A percentile compares a stretch with the other conserved stretches of the same genome.
Conservation (phyloP, 2,888 invertebrate genomes). For the Athalia circularis region DNA sequence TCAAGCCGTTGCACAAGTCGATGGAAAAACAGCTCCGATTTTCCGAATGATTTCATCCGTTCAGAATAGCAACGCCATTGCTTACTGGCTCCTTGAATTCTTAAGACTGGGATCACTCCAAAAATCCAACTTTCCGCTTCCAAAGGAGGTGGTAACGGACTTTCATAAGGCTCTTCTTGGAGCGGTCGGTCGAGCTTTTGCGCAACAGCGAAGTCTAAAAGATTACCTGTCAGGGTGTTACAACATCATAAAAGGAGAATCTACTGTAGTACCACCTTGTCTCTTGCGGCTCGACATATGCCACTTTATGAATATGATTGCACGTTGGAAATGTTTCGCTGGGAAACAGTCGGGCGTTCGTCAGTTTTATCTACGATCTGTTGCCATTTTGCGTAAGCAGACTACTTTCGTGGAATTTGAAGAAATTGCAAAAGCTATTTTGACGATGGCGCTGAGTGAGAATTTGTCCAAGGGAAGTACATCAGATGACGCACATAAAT, state of each 20-base stretch:
- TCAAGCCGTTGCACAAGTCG: slow-evolving; percentile 48
- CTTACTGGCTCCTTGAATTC: slow-evolving; percentile 49
- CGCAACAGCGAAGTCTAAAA: background rate
- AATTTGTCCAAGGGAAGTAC: background rate
- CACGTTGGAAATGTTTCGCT: slow-evolving; percentile 14
- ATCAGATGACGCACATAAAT: background rate
- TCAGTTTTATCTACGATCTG: background rate
- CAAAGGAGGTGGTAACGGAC: slow-evolving; percentile 48
- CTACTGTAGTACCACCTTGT: slow-evolving; percentile 10
- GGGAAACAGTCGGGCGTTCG: background rate
- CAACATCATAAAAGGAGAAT: background rate
- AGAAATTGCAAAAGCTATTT: background rate
- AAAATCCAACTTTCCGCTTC: slow-evolving; percentile 47
- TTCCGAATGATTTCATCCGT: slow-evolving; percentile 51
- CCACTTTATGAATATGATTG: slow-evolving; percentile 13
- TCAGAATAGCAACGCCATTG: slow-evolving; percentile 50
- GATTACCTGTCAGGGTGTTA: background rate
- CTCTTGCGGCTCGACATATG: slow-evolving; percentile 1
- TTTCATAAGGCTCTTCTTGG: slow-evolving; percentile 51
- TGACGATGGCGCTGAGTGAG: background rate
- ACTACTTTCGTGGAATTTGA: background rate
- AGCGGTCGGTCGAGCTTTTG: slow-evolving; percentile 47
- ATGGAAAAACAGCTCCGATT: slow-evolving; percentile 47
- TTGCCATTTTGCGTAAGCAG: background rate
- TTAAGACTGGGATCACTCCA: slow-evolving; percentile 43